These are phyloP conservation scores for Ceuthmochares aereus DNA, from an alignment of 2,113 vertebrate species.

Conservation along the genomic window DNA sequence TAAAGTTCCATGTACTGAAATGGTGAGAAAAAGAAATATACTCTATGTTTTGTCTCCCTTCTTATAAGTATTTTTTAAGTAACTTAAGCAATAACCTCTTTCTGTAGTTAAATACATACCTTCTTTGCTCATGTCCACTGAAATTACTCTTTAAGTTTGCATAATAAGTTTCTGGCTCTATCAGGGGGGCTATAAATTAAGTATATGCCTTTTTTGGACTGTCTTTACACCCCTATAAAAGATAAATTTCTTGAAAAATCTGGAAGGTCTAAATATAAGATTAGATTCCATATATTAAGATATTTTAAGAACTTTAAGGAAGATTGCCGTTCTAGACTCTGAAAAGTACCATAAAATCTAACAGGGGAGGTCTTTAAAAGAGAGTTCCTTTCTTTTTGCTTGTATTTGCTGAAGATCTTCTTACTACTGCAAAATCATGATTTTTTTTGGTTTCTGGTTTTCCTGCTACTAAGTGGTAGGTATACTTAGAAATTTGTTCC, in stretches of 20 bases:
- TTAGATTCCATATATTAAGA: neutral
- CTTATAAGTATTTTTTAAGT: neutral
- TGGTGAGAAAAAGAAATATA: neutral
- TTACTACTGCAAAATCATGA: neutral
- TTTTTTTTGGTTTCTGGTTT: neutral
- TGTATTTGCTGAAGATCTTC: neutral
- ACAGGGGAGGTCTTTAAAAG: neutral
- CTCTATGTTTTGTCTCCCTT: neutral
- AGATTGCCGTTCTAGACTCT: neutral
- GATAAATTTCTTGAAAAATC: neutral
- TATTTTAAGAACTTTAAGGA: neutral
- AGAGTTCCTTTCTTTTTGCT: neutral
- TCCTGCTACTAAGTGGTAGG: neutral
- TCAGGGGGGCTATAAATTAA: neutral
- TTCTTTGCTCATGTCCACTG: neutral
- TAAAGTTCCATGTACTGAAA: neutral
- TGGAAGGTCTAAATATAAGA: neutral
- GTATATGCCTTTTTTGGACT: neutral
- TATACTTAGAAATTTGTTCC: neutral
- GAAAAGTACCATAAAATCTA: neutral
- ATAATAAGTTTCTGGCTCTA: neutral
- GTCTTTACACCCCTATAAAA: neutral
- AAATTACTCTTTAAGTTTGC: neutral
- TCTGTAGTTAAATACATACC: neutral
- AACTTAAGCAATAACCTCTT: neutral